Conservation (phyloP, 2,888 invertebrate species). For the Lasioglossum figueresi region DNA sequence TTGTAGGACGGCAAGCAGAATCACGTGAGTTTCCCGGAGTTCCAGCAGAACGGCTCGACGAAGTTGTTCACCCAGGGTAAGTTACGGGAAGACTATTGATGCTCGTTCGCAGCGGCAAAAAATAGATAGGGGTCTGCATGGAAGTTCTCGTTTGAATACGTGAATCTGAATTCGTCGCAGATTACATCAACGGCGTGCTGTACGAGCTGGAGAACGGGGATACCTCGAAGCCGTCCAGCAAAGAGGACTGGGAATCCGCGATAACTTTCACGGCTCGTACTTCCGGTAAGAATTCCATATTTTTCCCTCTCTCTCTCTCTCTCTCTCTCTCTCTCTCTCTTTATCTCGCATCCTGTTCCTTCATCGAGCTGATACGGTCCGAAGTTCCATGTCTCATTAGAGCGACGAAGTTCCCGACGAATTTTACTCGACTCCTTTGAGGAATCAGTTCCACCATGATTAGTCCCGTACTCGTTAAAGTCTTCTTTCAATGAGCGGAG, state of each 20-base stretch:
- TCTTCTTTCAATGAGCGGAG: constrained; percentile 7
- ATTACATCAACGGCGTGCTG: constrained; percentile 94
- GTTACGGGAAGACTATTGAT: constrained; percentile 49
- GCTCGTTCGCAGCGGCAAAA: neutral
- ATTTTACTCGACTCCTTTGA: constrained; percentile 41
- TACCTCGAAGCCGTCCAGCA: constrained; percentile 85
- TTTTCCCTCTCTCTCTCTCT: neutral
- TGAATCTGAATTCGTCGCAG: constrained; percentile 83
- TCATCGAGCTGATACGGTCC: neutral
- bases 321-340: neutral
- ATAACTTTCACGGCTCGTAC: constrained; percentile 96
- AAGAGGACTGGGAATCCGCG: constrained; percentile 93
- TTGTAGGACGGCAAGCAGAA: constrained; percentile 92
- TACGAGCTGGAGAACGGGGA: constrained; percentile 87
- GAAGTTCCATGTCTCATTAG: constrained; percentile 36
- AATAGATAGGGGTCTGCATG: neutral
- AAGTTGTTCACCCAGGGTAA: constrained; percentile 95
- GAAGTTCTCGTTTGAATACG: constrained; percentile 31
- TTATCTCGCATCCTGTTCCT: neutral
- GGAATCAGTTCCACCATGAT: constrained; percentile 30
- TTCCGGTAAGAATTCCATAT: constrained; percentile 88
- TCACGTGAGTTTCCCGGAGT: constrained; percentile 95
- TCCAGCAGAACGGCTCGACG: constrained; percentile 94
- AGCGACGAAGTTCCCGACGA: constrained; percentile 17
- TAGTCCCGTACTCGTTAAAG: constrained; percentile 22